Percentiles rank a stretch among this genome's conserved stretches.
These are phyloP conservation scores for Corythoichthys haematopterus DNA, from an alignment of 2,113 vertebrate genomes.

Conservation along the genomic window DNA sequence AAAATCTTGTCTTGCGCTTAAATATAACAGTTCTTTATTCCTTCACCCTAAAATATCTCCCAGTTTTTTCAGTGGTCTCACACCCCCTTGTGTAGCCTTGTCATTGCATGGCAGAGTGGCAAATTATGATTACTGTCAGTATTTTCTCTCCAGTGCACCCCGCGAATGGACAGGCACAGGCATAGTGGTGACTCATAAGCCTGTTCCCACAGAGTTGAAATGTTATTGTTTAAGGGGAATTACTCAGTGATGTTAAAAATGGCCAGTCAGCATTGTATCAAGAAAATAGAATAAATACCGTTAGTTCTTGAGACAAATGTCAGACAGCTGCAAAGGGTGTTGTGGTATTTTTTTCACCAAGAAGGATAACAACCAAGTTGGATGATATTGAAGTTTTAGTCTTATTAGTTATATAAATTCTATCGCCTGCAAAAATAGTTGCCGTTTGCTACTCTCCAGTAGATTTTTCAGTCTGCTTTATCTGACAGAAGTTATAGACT, in stretches of 20 bases:
- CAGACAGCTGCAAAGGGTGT: background rate
- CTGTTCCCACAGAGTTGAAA: constrained; percentile 33
- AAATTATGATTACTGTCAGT: constrained; percentile 54
- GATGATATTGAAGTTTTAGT: background rate
- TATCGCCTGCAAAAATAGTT: background rate
- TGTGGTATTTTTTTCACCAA: constrained; percentile 55
- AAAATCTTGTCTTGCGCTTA: no score
- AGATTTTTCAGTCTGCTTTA: no score
- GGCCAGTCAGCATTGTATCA: constrained; percentile 21
- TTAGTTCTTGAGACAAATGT: background rate
- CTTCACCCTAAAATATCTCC: background rate
- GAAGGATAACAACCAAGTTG: constrained; percentile 16
- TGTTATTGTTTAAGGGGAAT: constrained; percentile 48
- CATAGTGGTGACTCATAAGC: constrained; percentile 43
- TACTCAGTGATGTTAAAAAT: constrained; percentile 36
- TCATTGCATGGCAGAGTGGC: constrained; percentile 26
- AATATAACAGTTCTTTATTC: background rate
- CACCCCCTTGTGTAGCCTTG: background rate
- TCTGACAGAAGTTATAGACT: no score
- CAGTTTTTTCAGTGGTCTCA: constrained; percentile 2
- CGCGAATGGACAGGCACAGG: constrained; percentile 16
- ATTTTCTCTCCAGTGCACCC: constrained; percentile 24
- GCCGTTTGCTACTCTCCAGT: no score
- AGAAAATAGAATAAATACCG: background rate
- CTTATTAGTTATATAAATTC: background rate